phyloP scores from a whole-genome alignment of 1,140 invertebrate species.

The Euwallacea similis region DNA sequence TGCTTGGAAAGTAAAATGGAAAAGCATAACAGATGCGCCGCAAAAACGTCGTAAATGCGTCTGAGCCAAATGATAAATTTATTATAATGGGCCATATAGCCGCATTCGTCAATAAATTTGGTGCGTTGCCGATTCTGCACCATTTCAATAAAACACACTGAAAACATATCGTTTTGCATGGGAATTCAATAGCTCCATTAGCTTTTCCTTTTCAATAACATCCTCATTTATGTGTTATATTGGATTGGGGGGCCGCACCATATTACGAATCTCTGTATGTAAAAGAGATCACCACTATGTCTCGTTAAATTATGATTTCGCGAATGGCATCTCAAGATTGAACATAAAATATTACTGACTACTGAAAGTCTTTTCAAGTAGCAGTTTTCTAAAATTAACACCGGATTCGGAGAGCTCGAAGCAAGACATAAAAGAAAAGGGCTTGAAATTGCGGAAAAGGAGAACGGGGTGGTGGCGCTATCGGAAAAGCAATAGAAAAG shows the following conservation, averaged over 20 bases:
- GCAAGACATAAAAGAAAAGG: neutral
- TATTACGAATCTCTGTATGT: neutral
- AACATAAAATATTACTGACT: too few relatives aligned
- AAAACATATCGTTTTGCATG: conserved; percentile 26
- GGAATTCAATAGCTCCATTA: conserved; percentile 23
- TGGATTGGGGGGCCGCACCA: neutral
- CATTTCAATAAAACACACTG: conserved; percentile 29
- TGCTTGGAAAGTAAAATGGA: conserved; percentile 43
- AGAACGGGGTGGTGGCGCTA: conserved; percentile 6
- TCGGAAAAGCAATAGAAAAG: conserved; percentile 46
- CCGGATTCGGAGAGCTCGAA: neutral
- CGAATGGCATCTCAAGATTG: too few relatives aligned
- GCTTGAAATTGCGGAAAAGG: conserved; percentile 4
- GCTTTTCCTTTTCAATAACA: conserved; percentile 20
- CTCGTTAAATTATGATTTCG: too few relatives aligned
- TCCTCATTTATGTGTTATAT: conserved; percentile 2
- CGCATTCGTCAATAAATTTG: conserved; percentile 38
- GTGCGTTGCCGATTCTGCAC: conserved; percentile 34
- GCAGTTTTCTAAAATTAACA: conserved; percentile 1
- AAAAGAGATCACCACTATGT: too few relatives aligned
- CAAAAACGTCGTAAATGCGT: conserved; percentile 47
- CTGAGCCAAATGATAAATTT: conserved; percentile 49
- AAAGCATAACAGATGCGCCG: conserved; percentile 47
- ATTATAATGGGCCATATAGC: conserved; percentile 43
- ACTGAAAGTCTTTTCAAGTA: neutral